Evolutionary conservation across 2,888 invertebrate species (phyloP), one percentile per base, ranked within the genome.

Genomic region (Agrochola macilenta): DNA sequence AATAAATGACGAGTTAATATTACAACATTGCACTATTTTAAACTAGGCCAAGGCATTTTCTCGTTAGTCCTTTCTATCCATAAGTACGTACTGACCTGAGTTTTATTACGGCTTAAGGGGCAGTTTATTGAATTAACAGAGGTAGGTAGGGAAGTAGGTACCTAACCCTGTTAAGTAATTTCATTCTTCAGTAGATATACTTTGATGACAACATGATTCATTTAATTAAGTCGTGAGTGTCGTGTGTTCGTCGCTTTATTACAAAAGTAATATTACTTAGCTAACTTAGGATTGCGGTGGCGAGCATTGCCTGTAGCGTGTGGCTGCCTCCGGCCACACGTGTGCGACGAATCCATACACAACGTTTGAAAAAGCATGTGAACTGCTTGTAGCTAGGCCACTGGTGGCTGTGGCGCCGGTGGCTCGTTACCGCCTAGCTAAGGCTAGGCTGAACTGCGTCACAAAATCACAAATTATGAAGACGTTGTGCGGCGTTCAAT

Each of bases 61-160:
- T 35, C 57, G 43, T 52, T 52, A 43, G 57, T 68, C 81, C 54
- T 49, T n/a, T 74, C 49, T 26, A 39, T 57, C 57, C 17, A 1
- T 12, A n/a, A 7, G 35, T 60, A 23, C 12, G 2, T 49, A n/a
- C 30, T 52, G 30, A 30, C 60, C 43, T 78, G 49, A 9, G 35
- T 39, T 79, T 54, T 77, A 54, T 52, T n/a, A 43, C 52, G 12
- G 35, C 77, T 23, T 60, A 30, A 17, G 30, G 52, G 43, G 20
- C 35, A 54, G 49, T 68, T 80, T 54, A 73, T 52, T 66, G n/a
- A 26, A 79, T 79, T 79, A 69, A 49, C 26, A 23, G 30, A n/a
- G 7, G n/a, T 68, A 52, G 8, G 12, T 64, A 54, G 35, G 5
- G 7, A 5, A 46, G 9, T 30, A 60, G 7, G 30, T 60, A 72